Evolutionary conservation across 2,113 vertebrate genomes (phyloP).

Genomic region (Hymenochirus boettgeri): DNA sequence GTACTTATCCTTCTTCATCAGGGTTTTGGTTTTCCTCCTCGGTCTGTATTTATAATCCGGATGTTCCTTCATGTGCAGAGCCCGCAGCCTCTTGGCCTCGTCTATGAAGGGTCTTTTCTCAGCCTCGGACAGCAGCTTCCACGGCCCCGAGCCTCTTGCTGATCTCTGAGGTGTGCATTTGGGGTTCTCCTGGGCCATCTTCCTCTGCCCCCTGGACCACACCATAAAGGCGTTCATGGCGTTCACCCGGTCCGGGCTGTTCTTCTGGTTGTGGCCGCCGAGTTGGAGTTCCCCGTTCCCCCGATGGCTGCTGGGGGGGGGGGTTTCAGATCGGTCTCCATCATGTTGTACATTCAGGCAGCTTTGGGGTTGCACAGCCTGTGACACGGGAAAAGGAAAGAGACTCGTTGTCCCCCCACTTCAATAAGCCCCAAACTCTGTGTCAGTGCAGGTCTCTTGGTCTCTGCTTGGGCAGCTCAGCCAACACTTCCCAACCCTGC

Average conservation of each 20-base stretch:
- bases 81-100: slow-evolving; percentile 94
- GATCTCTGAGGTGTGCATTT: slow-evolving; percentile 99
- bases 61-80: slow-evolving; percentile 99
- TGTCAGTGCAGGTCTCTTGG: too few relatives aligned
- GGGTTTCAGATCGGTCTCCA: slow-evolving; percentile 98
- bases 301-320: slow-evolving; percentile 87
- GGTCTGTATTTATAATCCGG: slow-evolving; percentile 99
- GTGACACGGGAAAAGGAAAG: slow-evolving; percentile 28
- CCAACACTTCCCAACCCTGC: slow-evolving; percentile 82
- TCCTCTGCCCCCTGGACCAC: slow-evolving; percentile 93
- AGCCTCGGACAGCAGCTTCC: slow-evolving; percentile 97
- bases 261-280: slow-evolving; percentile 78
- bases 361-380: slow-evolving; percentile 52
- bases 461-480: slow-evolving; percentile 79
- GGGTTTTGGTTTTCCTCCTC: slow-evolving; percentile 98
- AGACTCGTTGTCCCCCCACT: not conserved
- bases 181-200: slow-evolving; percentile 97
- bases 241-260: slow-evolving; percentile 95
- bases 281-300: slow-evolving; percentile 85
- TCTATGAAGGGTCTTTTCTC: slow-evolving; percentile 98
- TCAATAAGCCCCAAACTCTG: not conserved
- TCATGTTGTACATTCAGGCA: slow-evolving; percentile 98
- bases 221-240: slow-evolving; percentile 99
- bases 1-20: slow-evolving; percentile 99
- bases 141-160: slow-evolving; percentile 97